Evolutionary conservation across 2,888 invertebrate genomes (phyloP).

Genomic region (Trilocha varians): DNA sequence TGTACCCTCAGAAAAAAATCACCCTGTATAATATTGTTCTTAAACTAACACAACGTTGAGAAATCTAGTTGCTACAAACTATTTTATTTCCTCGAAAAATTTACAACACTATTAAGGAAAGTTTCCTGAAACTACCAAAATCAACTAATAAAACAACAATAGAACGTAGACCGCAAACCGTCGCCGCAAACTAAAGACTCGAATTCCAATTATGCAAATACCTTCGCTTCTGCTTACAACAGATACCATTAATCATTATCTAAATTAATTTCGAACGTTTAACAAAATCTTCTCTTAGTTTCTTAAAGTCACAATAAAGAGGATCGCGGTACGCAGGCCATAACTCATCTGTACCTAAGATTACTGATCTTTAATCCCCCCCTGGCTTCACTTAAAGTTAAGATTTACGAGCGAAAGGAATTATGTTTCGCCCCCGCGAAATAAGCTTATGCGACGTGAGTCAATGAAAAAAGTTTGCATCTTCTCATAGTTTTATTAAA

Average conservation of each 20-base stretch:
- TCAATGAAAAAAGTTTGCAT: constrained; percentile 62
- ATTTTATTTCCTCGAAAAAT: too few relatives aligned
- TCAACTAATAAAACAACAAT: constrained; percentile 19
- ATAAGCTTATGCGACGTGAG: constrained; percentile 42
- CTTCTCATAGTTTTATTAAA: neutral
- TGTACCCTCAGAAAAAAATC: too few relatives aligned
- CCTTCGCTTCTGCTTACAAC: constrained; percentile 39
- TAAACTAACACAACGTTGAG: too few relatives aligned
- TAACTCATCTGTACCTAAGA: constrained; percentile 81
- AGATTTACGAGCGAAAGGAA: constrained; percentile 79
- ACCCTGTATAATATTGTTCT: too few relatives aligned
- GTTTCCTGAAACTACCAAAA: constrained; percentile 12
- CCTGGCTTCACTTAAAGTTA: constrained; percentile 78
- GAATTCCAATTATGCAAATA: constrained; percentile 64
- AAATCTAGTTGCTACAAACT: too few relatives aligned
- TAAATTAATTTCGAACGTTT: constrained; percentile 72
- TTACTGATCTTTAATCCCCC: constrained; percentile 85
- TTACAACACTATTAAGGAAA: neutral
- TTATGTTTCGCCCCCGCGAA: constrained; percentile 75
- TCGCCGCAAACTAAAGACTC: constrained; percentile 27
- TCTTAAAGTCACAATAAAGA: constrained; percentile 74
- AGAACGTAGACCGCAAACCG: constrained; percentile 21
- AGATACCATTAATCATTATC: constrained; percentile 71
- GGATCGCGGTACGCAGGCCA: constrained; percentile 66
- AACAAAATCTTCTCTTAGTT: constrained; percentile 71